Base-by-base conservation (phyloP, 2,113 vertebrate genomes). In the Dendrocopos noguchii region DNA sequence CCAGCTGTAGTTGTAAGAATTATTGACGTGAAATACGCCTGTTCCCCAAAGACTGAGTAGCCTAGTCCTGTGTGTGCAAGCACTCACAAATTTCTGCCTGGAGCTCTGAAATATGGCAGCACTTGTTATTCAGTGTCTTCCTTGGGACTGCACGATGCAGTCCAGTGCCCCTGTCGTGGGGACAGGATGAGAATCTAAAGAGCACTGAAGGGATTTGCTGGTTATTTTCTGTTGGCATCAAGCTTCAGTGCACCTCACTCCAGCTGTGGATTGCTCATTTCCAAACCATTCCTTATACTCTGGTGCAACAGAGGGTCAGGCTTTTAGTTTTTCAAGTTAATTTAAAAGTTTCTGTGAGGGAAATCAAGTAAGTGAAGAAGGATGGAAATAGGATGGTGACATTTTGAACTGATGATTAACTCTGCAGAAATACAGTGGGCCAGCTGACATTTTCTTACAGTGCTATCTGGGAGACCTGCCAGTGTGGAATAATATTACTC, bases 401-500 rank as follows among this genome's bases (percentile, higher is more conserved):
- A 87, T 95, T 94, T 83, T 92, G 86, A 88, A 91, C 71, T 59
- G 75, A 59, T 84, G 50, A 90, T 84, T 91, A 92, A 85, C 90
- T 95, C 86, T 66, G 78, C 78, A 85, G 86, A 84, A 83, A 83
- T 66, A 79, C 81, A 80, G 66, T 50, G 42, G 64, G 28, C 71
- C 22, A 44, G 83, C 22, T 95, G 93, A 94, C 91, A 92, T 93
- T 93, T 95, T 87, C 88, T 87, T 87, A 28, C 52, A 25, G 6
- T 47, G 72, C 39, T 85, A 22, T 46, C 84, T 91, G 84, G 88
- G 92, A 95, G 60, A 78, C 60, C 68, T 93, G 92, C 90, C 88
- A 91, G 55, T 16, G 46, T 92, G 61, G 73, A 86, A 93, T 95
- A 94, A 46, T 15, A 76, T 89, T 80, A 92, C 61, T 83, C 89